Base-by-base conservation (phyloP, 2,113 vertebrate genomes). In the Sclerurus mexicanus region DNA sequence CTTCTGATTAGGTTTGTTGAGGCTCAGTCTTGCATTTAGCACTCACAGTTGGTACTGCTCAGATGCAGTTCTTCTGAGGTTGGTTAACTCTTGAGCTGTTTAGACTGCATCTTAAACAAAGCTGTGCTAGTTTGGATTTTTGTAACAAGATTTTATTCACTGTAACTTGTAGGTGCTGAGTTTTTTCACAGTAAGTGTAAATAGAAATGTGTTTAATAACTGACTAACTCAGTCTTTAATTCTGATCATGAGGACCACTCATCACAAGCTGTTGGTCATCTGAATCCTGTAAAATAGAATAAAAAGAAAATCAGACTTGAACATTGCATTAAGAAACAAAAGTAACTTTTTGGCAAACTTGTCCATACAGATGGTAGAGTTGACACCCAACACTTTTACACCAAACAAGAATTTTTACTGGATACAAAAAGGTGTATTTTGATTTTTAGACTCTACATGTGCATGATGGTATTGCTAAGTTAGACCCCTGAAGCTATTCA, bases 221-320 rank as follows among this genome's bases (percentile, higher is more conserved):
- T 63, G 73, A 23, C 24, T 59, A 56, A 64, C 47, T 68, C 24
- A 14, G 5, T 50, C 46, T 73, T 97, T 37, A 98, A 77, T 15
- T 89, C 71, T 94, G 93, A 80, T 97, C 94, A 13, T 93, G 79
- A 31, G 96, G 96, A 73, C 96, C 95, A 7, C 84, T 85, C 40
- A 88, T 93, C 49, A 97, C 97, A 82, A 97, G 95, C 58, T 97
- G 97, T 35, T 95, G 97, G 39, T 97, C 97, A 7, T 97, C 97
- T 0, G 90, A 86, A 40, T 98, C 98, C 98, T 98, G 16, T 55
- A 91, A 97, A 78, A 83, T 2, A 92, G 28, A 74, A 68, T 13
- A 46, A 80, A 58, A 83, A 67, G 31, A 71, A 74, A 77, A 85
- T 85, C 53, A 62, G 68, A 31, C 3, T 62, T 67, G 17, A 84